Evolutionary conservation across 92 coral and sea anemone species (phyloP).

Genomic region (Montipora capitata): DNA sequence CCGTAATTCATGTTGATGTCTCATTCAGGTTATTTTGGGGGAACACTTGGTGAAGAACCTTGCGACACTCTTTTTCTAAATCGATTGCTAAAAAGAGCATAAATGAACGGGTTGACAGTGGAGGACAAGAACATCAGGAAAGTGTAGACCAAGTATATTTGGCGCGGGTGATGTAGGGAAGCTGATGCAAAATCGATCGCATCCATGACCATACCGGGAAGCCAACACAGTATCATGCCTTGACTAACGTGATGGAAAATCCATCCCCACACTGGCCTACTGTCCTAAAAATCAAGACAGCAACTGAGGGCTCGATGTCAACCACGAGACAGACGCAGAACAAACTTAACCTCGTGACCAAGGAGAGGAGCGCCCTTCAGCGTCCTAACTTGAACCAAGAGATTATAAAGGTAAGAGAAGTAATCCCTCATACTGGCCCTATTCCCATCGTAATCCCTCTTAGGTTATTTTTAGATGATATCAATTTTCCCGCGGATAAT

Average conservation of each 20-base stretch:
- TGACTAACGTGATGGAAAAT: slow-evolving; percentile 12
- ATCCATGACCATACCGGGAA: slow-evolving; percentile 48
- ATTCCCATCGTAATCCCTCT: no score
- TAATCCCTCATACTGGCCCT: no score
- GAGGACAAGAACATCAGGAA: slow-evolving; percentile 53
- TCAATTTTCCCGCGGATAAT: no score
- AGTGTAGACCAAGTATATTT: slow-evolving; percentile 45
- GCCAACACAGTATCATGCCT: slow-evolving; percentile 19
- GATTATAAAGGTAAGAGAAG: no score
- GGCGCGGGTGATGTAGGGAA: slow-evolving; percentile 34
- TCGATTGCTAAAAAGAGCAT: slow-evolving; percentile 47
- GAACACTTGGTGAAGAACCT: background rate
- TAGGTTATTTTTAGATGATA: no score
- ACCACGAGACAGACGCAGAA: no score
- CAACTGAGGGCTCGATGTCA: no score
- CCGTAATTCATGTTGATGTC: background rate
- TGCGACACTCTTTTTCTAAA: slow-evolving; percentile 26
- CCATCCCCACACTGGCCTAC: slow-evolving; percentile 17
- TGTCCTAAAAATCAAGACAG: background rate
- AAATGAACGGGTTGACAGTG: slow-evolving; percentile 56
- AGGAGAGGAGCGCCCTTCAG: no score
- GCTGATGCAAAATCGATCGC: slow-evolving; percentile 41
- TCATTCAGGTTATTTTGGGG: background rate
- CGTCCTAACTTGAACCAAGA: no score
- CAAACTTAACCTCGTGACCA: no score